Conservation (phyloP, 2,888 invertebrate species). For the Rhagium mordax region DNA sequence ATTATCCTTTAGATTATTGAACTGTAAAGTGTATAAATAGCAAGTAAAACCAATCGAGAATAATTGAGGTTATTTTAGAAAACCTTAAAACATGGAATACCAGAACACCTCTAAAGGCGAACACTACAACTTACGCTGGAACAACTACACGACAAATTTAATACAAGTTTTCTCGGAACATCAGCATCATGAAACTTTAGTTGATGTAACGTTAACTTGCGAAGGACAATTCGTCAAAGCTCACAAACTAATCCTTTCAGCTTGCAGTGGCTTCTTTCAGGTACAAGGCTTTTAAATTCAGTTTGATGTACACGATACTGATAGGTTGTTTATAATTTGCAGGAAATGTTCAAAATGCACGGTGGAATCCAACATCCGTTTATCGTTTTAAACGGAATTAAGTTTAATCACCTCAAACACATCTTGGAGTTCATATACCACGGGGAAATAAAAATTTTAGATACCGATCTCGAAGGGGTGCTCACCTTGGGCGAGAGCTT, state of each 20-base stretch:
- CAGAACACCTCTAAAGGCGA: constrained; percentile 35
- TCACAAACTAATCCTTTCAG: constrained; percentile 71
- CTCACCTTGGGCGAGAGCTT: constrained; percentile 69
- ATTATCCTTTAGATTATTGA: no score
- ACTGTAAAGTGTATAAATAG: no score
- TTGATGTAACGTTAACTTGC: constrained; percentile 71
- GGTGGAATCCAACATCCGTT: constrained; percentile 67
- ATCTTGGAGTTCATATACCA: constrained; percentile 72
- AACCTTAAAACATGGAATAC: background rate
- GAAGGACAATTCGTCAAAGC: constrained; percentile 71
- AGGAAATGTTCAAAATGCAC: constrained; percentile 57
- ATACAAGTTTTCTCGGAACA: constrained; percentile 70
- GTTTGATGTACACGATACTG: no score
- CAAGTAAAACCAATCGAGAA: no score
- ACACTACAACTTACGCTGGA: constrained; percentile 71
- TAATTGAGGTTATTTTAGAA: constrained; percentile 1
- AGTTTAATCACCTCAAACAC: constrained; percentile 67
- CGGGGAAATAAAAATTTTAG: constrained; percentile 71
- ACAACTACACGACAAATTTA: constrained; percentile 71
- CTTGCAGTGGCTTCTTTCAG: constrained; percentile 71
- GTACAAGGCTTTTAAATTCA: constrained; percentile 54
- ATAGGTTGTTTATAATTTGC: constrained; percentile 12
- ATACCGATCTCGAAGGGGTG: constrained; percentile 68
- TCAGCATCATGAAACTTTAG: constrained; percentile 67
- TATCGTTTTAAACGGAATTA: constrained; percentile 69